A percentile compares a stretch with the other conserved stretches of the same genome.
These are phyloP conservation scores for Chloropsis cyanopogon DNA, from an alignment of 2,113 vertebrate genomes.

Conservation along the genomic window DNA sequence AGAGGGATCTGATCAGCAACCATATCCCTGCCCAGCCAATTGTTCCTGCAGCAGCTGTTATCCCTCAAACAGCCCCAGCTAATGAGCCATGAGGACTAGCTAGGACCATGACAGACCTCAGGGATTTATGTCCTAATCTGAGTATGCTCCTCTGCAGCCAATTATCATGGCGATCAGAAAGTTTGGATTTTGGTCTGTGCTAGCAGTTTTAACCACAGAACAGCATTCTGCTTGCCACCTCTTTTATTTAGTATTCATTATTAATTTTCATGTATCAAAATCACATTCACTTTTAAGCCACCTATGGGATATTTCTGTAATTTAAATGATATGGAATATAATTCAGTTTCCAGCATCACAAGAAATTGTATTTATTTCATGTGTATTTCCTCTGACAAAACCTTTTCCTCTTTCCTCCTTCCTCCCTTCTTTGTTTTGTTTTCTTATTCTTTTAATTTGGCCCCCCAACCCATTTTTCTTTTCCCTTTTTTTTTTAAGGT, in stretches of 20 bases:
- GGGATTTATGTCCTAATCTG: background rate
- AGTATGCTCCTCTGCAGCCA: background rate
- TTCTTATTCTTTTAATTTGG: background rate
- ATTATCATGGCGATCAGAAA: background rate
- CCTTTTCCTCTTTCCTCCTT: background rate
- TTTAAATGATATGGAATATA: background rate
- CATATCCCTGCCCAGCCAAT: background rate
- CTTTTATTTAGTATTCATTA: background rate
- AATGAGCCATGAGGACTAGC: background rate
- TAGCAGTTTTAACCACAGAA: background rate
- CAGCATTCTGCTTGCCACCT: background rate
- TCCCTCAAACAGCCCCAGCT: background rate
- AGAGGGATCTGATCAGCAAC: rapidly evolving
- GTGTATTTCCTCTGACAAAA: background rate
- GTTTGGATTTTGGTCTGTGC: background rate
- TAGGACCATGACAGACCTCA: background rate
- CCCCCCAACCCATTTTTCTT: rapidly evolving
- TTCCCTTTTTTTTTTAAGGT: background rate
- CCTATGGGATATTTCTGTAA: background rate
- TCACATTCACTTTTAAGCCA: background rate
- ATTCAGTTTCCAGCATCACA: background rate
- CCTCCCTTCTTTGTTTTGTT: background rate
- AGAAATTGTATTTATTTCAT: background rate
- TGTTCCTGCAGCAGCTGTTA: background rate
- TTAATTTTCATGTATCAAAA: background rate